Evolutionary conservation across 2,888 invertebrate genomes (phyloP).

Genomic region (Epicampocera succincta): DNA sequence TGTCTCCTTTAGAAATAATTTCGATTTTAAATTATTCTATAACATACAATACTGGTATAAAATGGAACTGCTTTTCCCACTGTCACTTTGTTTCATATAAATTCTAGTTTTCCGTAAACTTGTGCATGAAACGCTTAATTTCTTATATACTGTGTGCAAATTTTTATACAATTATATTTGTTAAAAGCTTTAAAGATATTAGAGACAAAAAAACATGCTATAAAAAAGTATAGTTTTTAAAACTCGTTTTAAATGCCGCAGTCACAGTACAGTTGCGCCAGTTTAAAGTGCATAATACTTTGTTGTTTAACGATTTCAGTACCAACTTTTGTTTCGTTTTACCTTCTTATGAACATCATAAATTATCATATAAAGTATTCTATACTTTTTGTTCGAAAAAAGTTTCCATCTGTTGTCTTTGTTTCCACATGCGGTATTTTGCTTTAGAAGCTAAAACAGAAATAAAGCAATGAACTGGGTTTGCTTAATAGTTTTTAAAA

Average conservation of each 20-base stretch:
- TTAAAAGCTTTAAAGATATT: constrained; percentile 4
- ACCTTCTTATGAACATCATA: constrained; percentile 49
- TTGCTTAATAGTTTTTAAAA: constrained; percentile 32
- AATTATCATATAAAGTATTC: constrained; percentile 48
- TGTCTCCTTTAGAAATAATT: too few species aligned
- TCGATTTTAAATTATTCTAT: too few species aligned
- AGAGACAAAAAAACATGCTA: constrained; percentile 7
- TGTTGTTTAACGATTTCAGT: constrained; percentile 34
- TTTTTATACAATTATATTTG: constrained; percentile 41
- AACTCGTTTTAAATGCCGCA: not conserved
- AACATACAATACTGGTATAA: too few species aligned
- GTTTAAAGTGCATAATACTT: constrained; percentile 26
- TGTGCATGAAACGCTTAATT: not conserved
- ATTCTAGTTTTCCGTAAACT: not conserved
- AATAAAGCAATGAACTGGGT: constrained; percentile 35
- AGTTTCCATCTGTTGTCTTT: constrained; percentile 41
- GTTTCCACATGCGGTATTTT: constrained; percentile 21
- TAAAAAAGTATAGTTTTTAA: constrained; percentile 31
- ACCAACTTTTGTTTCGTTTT: constrained; percentile 38
- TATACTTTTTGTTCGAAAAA: constrained; percentile 7
- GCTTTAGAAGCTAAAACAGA: not conserved
- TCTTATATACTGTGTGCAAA: constrained; percentile 8
- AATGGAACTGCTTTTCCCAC: too few species aligned
- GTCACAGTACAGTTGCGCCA: constrained; percentile 27
- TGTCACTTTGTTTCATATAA: too few species aligned